Evolutionary conservation across 2,113 vertebrate species (phyloP), one percentile per base, ranked within the genome.

Genomic region (Emydura subglobosa): DNA sequence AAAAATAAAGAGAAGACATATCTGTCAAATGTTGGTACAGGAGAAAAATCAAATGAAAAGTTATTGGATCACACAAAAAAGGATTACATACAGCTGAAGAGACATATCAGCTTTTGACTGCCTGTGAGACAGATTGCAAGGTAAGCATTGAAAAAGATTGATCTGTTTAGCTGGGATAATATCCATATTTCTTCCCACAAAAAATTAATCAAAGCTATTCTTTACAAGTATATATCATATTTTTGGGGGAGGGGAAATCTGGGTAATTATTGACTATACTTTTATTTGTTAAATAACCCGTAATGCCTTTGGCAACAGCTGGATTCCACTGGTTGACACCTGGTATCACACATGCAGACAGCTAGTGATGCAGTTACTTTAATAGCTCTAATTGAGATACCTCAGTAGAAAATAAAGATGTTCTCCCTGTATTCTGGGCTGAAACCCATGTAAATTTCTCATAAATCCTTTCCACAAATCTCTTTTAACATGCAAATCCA

Each of bases 401-500:
- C 91, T 92, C 91, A 50, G n/a, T 68, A 24, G 95, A 88, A 97
- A 97, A 97, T 68, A 95, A 95, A 96, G 97, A 89, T 22, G 95
- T 97, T 91, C 14, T 94, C 85, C 92, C 92, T 90, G 57, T 84
- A 82, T 89, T 95, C 96, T 95, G 79, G 87, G 96, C 94, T 85
- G 94, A 97, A 94, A 96, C 91, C 88, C 95, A 82, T 55, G 94
- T 97, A 88, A 97, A 95, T 90, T 87, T 96, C 95, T 59, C 87
- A 86, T 59, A 97, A 98, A 97, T 96, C 96, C 98, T 91, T 93
- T 89, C 95, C 94, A 88, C 96, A 87, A 97, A 97, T 94, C 98
- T 91, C 96, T 96, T 92, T 83, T 96, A 91, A 72, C 96, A 95
- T 85, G 94, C 97, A 95, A 97, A 96, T 95, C 98, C 97, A 92